Evolutionary conservation across 2,888 invertebrate genomes (phyloP).

Genomic region (Cantharis nigra): DNA sequence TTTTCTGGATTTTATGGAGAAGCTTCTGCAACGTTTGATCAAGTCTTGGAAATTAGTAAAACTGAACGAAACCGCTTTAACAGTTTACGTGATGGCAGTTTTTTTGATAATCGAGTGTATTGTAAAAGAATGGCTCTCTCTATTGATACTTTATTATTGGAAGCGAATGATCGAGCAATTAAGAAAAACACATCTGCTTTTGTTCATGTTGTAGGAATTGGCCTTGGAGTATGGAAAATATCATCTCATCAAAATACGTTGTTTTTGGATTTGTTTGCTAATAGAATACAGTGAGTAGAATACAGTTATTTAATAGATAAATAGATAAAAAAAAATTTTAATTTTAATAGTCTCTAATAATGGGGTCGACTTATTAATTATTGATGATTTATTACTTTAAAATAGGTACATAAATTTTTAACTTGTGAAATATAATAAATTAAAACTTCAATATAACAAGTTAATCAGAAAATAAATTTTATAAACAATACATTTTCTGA

Average conservation of each 20-base stretch:
- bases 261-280: constrained; percentile 67
- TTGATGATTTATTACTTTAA: too few relatives aligned
- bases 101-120: constrained; percentile 47
- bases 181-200: constrained; percentile 60
- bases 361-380: too few relatives aligned
- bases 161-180: constrained; percentile 64
- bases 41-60: not conserved
- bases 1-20: constrained; percentile 37
- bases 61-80: constrained; percentile 26
- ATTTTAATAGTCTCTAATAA: too few relatives aligned
- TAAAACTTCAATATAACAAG: too few relatives aligned
- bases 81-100: constrained; percentile 19
- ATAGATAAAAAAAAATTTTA: too few relatives aligned
- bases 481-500: too few relatives aligned
- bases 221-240: constrained; percentile 69
- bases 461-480: too few relatives aligned
- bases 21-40: constrained; percentile 19
- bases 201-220: constrained; percentile 69
- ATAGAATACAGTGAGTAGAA: constrained; percentile 58
- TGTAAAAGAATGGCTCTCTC: constrained; percentile 61
- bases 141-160: constrained; percentile 66
- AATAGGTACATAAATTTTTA: too few relatives aligned
- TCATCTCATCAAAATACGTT: constrained; percentile 65
- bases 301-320: not conserved
- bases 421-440: too few relatives aligned